Percentiles rank a stretch among this genome's conserved stretches.
These are phyloP conservation scores for Mola mola DNA, from an alignment of 2,113 vertebrate species.

Conservation along the genomic window DNA sequence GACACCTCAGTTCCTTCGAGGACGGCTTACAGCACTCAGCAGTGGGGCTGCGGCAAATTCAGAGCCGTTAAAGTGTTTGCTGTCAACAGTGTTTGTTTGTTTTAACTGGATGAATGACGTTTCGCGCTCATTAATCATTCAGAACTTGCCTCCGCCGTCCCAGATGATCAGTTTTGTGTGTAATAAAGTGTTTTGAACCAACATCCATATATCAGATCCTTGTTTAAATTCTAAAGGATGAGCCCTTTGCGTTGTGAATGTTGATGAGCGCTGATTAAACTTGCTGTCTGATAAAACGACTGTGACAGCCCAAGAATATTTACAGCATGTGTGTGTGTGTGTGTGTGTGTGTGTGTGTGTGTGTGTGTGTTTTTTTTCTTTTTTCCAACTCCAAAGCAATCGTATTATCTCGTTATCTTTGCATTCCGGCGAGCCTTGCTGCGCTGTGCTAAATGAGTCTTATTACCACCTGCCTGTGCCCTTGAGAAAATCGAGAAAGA, in stretches of 20 bases:
- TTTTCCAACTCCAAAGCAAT: constrained; percentile 64
- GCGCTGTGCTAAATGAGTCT: constrained; percentile 65
- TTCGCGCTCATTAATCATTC: background rate
- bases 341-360: no score
- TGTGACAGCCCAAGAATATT: constrained; percentile 57
- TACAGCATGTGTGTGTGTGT: constrained; percentile 55
- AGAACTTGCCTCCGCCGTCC: background rate
- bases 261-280: constrained; percentile 57
- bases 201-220: no score
- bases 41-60: no score
- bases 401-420: constrained; percentile 68
- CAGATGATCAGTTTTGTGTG: background rate
- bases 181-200: background rate
- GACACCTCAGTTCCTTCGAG: no score
- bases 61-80: no score
- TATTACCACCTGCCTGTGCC: constrained; percentile 59
- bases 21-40: no score
- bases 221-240: constrained; percentile 3
- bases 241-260: constrained; percentile 27
- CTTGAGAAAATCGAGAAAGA: constrained; percentile 46
- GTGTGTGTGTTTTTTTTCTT: constrained; percentile 62
- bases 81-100: no score
- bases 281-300: constrained; percentile 29
- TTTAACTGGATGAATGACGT: background rate
- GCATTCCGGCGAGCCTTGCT: constrained; percentile 50